Percentiles rank a stretch among this genome's conserved stretches.
phyloP scores from a whole-genome alignment of 92 coral and sea anemone genomes.

The Blastomussa wellsi region DNA sequence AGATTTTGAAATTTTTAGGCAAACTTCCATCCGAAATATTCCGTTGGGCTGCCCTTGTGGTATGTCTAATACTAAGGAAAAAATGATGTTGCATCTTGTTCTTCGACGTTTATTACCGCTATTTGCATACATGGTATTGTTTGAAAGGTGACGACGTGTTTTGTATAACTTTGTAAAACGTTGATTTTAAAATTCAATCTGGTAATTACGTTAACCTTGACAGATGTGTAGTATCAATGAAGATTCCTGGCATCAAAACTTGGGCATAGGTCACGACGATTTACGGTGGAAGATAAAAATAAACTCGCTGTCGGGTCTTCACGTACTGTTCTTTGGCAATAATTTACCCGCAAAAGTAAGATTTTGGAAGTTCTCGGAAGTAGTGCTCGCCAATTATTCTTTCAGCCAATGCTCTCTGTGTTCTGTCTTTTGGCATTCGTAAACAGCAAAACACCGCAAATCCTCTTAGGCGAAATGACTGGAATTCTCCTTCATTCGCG shows the following conservation, averaged over 20 bases:
- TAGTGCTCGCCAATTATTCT: not conserved
- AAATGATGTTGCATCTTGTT: no score
- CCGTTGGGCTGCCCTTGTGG: not conserved
- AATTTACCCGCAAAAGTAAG: not conserved
- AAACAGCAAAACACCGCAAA: not conserved
- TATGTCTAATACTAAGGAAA: no score
- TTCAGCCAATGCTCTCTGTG: not conserved
- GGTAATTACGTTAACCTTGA: conserved; percentile 9
- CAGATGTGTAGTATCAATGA: conserved; percentile 11
- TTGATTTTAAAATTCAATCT: conserved; percentile 10
- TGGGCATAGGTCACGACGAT: not conserved
- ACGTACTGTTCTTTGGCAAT: not conserved
- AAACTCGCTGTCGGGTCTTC: not conserved
- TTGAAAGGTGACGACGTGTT: not conserved
- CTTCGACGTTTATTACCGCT: not conserved
- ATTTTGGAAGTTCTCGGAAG: not conserved
- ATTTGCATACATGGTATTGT: not conserved
- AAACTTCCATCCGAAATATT: not conserved
- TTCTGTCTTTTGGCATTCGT: not conserved
- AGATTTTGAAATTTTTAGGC: no score
- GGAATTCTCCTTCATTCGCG: conserved; percentile 4
- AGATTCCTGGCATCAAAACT: not conserved
- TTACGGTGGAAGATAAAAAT: not conserved
- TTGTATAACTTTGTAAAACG: conserved; percentile 3
- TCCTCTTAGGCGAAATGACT: conserved; percentile 2